Conservation (phyloP, 2,797 vertebrate species). For the Crocodylus rhombifer region DNA sequence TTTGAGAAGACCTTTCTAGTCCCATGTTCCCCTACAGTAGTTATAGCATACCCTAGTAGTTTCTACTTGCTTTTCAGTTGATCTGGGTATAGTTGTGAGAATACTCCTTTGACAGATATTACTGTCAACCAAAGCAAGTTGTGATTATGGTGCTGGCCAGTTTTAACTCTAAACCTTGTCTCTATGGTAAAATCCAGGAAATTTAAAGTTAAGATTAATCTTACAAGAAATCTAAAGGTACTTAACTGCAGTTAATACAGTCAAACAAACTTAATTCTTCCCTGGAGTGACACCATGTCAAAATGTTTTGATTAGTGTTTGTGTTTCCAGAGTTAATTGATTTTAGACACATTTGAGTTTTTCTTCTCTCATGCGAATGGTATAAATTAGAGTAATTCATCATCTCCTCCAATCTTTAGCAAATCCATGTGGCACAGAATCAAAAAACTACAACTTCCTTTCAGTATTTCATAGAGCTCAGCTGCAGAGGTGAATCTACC, state of each 20-base stretch:
- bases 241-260: too few species aligned
- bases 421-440: not conserved
- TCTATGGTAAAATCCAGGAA: too few species aligned
- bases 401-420: constrained; percentile 2
- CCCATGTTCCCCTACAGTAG: not conserved
- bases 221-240: too few species aligned
- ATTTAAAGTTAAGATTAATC: too few species aligned
- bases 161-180: not conserved
- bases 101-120: not conserved
- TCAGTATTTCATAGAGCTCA: not conserved
- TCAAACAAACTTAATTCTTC: too few species aligned
- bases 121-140: not conserved
- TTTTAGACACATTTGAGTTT: not conserved
- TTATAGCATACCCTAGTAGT: not conserved
- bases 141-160: not conserved
- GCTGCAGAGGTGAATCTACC: constrained; percentile 15
- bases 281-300: too few species aligned
- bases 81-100: not conserved
- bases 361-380: not conserved
- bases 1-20: too few species aligned
- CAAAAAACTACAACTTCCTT: not conserved
- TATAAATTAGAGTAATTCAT: constrained; percentile 32
- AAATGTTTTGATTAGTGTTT: too few species aligned
- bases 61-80: not conserved
- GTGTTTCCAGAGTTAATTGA: too few species aligned